A percentile compares a stretch with the other conserved stretches of the same genome.
Conservation (phyloP, 2,888 invertebrate species). For the Margaritifera margaritifera region DNA sequence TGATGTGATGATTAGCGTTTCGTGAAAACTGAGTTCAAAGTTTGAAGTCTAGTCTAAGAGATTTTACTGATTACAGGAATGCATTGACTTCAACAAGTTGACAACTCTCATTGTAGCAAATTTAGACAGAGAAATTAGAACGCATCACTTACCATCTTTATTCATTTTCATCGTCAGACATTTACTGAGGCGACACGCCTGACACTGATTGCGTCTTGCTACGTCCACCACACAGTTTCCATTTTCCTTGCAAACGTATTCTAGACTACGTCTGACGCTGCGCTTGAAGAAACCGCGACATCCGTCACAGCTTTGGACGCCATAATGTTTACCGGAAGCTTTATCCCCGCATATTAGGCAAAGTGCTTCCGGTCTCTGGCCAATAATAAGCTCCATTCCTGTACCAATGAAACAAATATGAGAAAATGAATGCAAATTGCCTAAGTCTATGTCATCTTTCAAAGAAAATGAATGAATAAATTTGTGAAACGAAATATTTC, state of each 20-base stretch:
- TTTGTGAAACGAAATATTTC: too few relatives aligned
- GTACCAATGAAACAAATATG: too few relatives aligned
- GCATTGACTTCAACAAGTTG: too few relatives aligned
- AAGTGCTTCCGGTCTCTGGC: slow-evolving; percentile 72
- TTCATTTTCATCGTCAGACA: slow-evolving; percentile 95
- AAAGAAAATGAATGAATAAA: too few relatives aligned
- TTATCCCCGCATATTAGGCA: slow-evolving; percentile 73
- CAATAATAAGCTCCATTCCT: background rate
- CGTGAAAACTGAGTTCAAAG: too few relatives aligned
- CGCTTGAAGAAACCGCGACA: slow-evolving; percentile 93
- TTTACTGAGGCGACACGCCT: slow-evolving; percentile 92
- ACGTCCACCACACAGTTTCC: slow-evolving; percentile 92
- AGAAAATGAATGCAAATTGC: too few relatives aligned
- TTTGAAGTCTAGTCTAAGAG: too few relatives aligned
- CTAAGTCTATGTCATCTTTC: too few relatives aligned
- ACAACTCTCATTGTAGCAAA: too few relatives aligned
- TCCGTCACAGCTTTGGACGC: slow-evolving; percentile 76
- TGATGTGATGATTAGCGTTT: too few relatives aligned
- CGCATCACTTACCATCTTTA: slow-evolving; percentile 84
- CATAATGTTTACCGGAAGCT: slow-evolving; percentile 77
- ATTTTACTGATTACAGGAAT: too few relatives aligned
- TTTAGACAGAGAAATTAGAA: background rate
- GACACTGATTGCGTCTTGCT: slow-evolving; percentile 93
- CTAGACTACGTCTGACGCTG: slow-evolving; percentile 89
- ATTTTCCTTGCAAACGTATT: slow-evolving; percentile 93